Conservation (phyloP, 2,113 vertebrate genomes). For the Malurus elegans region DNA sequence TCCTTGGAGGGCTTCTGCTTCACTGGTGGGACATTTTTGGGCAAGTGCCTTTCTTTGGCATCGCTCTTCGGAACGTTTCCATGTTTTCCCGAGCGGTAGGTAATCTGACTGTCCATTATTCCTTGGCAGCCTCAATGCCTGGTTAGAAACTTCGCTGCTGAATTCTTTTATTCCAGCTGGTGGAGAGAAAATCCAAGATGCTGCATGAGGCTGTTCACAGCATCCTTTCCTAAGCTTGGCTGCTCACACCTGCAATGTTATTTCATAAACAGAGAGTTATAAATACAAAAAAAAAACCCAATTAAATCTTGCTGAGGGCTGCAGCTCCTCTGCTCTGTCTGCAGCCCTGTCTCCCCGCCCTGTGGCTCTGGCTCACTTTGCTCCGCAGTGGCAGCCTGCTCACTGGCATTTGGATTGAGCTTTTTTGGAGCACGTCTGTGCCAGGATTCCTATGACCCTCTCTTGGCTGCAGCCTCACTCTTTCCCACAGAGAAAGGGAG, state of each 20-base stretch:
- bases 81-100: accelerated
- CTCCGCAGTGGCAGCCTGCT: neutral
- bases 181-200: neutral
- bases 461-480: neutral
- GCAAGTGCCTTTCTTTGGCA: slow-evolving; percentile 29
- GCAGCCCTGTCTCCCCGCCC: neutral
- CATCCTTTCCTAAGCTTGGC: neutral
- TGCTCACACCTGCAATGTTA: neutral
- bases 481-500: accelerated
- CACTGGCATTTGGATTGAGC: neutral
- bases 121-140: accelerated
- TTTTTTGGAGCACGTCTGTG: neutral
- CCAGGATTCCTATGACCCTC: neutral
- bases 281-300: neutral
- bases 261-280: neutral
- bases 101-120: neutral
- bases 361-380: neutral
- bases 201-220: neutral
- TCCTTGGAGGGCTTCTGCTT: neutral
- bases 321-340: accelerated
- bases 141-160: neutral
- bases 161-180: neutral
- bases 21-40: accelerated
- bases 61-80: accelerated
- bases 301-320: accelerated